Percentiles rank a stretch among this genome's conserved stretches.
Evolutionary conservation across 2,113 vertebrate genomes (phyloP).

Genomic region (Apistogramma diplotaenia): DNA sequence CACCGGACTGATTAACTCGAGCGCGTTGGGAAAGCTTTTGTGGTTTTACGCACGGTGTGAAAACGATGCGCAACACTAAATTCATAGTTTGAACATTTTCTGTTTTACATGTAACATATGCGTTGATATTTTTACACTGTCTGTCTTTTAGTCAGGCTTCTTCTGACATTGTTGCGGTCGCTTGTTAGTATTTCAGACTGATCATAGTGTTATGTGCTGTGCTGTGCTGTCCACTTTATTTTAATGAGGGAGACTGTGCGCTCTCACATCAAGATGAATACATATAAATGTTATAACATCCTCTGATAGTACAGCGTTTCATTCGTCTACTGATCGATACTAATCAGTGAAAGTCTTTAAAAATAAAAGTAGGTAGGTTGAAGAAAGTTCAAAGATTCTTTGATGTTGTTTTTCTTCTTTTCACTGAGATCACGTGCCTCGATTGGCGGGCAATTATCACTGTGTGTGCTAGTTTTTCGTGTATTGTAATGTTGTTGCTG

Average conservation of each 20-base stretch:
- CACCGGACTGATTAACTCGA: background rate
- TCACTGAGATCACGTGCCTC: conserved; percentile 14
- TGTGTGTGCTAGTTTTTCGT: background rate
- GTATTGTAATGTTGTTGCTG: background rate
- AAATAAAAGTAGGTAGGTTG: background rate
- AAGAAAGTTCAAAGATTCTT: background rate
- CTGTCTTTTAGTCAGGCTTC: background rate
- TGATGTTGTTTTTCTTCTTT: background rate
- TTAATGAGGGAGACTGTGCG: background rate
- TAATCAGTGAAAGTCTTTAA: background rate
- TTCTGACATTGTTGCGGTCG: background rate
- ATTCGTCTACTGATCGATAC: background rate
- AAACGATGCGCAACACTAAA: no score
- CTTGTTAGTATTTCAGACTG: background rate
- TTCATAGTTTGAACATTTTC: no score
- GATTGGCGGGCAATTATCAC: conserved; percentile 1
- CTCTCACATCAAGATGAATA: background rate
- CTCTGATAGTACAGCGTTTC: background rate
- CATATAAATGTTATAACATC: background rate
- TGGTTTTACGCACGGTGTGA: conserved; percentile 20
- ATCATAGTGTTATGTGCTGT: background rate
- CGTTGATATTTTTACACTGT: background rate
- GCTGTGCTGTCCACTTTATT: background rate
- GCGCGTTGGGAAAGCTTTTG: background rate
- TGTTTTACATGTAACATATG: no score